Conservation (phyloP, 2,113 vertebrate genomes). For the Pimephales promelas region DNA sequence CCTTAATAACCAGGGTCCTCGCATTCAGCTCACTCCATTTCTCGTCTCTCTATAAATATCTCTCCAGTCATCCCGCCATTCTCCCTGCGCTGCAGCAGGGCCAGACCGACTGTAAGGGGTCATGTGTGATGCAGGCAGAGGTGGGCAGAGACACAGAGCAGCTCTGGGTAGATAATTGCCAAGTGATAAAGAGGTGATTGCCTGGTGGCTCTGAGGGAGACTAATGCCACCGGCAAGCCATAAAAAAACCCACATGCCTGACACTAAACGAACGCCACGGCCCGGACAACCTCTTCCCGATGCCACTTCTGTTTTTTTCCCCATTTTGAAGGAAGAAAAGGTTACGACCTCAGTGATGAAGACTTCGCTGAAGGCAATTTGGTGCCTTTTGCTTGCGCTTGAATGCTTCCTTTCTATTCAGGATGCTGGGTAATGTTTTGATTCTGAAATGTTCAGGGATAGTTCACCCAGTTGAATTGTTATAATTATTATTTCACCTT, state of each 20-base stretch:
- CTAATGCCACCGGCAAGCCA: constrained; percentile 81
- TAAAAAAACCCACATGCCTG: constrained; percentile 81
- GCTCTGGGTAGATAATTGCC: constrained; percentile 79
- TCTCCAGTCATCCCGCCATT: constrained; percentile 18
- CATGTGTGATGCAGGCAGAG: constrained; percentile 71
- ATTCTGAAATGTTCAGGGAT: constrained; percentile 47
- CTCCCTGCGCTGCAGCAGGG: not conserved
- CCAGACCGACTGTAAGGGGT: constrained; percentile 67
- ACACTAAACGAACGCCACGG: constrained; percentile 76
- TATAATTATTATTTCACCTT: not conserved
- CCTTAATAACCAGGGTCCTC: constrained; percentile 55
- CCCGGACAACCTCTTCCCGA: constrained; percentile 67
- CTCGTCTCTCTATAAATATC: constrained; percentile 41
- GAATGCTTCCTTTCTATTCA: constrained; percentile 65
- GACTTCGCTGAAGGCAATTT: constrained; percentile 59
- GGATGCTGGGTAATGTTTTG: constrained; percentile 64
- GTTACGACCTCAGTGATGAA: constrained; percentile 67
- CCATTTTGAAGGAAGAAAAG: constrained; percentile 63
- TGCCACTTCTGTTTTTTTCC: constrained; percentile 49
- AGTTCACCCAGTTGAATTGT: not conserved
- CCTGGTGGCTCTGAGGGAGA: constrained; percentile 78
- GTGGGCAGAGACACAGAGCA: constrained; percentile 73
- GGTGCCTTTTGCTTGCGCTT: constrained; percentile 43
- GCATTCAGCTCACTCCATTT: constrained; percentile 36
- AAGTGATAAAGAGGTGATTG: constrained; percentile 85